Percentiles rank a stretch among this genome's conserved stretches.
Conservation (phyloP, 2,888 invertebrate genomes). For the Steinernema scapterisci region DNA sequence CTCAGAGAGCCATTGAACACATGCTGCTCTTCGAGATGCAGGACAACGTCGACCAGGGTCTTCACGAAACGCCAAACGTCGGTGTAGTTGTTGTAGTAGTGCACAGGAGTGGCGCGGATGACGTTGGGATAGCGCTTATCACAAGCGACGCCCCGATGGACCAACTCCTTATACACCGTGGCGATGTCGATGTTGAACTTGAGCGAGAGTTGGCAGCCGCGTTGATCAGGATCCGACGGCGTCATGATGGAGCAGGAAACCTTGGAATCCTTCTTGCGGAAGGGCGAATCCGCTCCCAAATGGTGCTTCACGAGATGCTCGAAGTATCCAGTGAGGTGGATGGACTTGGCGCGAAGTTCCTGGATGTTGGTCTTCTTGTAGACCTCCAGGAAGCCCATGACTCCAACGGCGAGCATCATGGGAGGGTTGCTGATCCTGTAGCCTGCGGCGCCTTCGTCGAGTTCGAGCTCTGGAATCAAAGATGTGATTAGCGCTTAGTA, state of each 20-base stretch:
- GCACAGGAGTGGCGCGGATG: constrained; percentile 50
- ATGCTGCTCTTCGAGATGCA: constrained; percentile 25
- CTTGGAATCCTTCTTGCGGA: constrained; percentile 33
- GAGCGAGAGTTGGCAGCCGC: constrained; percentile 73
- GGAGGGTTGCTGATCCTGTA: constrained; percentile 73
- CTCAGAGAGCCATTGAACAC: not conserved
- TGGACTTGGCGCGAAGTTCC: constrained; percentile 70
- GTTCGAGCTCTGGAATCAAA: constrained; percentile 69
- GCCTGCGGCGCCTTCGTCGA: constrained; percentile 70
- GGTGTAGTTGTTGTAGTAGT: constrained; percentile 71
- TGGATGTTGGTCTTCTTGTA: constrained; percentile 69
- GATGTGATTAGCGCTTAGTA: constrained; percentile 68
- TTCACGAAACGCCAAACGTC: constrained; percentile 59
- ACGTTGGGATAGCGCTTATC: constrained; percentile 48
- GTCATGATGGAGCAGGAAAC: constrained; percentile 70
- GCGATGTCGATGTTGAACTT: constrained; percentile 69
- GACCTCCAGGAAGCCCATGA: constrained; percentile 70
- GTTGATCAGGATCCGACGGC: constrained; percentile 70
- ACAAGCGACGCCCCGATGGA: constrained; percentile 72
- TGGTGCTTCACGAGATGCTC: constrained; percentile 68
- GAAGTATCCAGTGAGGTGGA: constrained; percentile 72
- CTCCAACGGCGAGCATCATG: constrained; percentile 69
- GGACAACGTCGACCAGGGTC: constrained; percentile 46
- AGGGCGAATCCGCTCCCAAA: constrained; percentile 37
- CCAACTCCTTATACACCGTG: constrained; percentile 69